Evolutionary conservation across 2,888 invertebrate species (phyloP).

Genomic region (Harmothoe impar): DNA sequence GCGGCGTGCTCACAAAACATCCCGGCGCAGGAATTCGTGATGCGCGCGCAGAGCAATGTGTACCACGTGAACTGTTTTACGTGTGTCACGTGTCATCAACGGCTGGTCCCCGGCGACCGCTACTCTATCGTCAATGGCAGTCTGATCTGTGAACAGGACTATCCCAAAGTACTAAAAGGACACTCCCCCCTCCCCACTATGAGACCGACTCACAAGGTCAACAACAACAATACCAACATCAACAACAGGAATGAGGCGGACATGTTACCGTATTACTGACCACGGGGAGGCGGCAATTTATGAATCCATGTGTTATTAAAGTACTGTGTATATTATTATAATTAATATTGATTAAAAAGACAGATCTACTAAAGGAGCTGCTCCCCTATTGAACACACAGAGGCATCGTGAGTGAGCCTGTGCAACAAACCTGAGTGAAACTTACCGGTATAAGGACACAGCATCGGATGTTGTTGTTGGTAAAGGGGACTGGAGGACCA

Average conservation of each 20-base stretch:
- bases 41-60: conserved; percentile 89
- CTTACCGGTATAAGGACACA: too few species aligned
- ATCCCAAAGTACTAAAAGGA: conserved; percentile 91
- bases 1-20: conserved; percentile 95
- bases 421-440: too few species aligned
- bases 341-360: background rate
- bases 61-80: conserved; percentile 98
- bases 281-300: background rate
- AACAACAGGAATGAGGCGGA: conserved; percentile 52
- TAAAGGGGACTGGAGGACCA: background rate
- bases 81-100: conserved; percentile 95
- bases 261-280: conserved; percentile 42
- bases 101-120: conserved; percentile 95
- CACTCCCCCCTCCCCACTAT: conserved; percentile 73
- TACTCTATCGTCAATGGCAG: conserved; percentile 95
- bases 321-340: background rate
- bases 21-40: conserved; percentile 96
- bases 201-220: conserved; percentile 77
- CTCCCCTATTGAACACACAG: too few species aligned
- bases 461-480: too few species aligned
- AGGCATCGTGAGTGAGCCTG: too few species aligned
- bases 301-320: background rate
- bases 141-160: conserved; percentile 97
- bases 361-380: too few species aligned
- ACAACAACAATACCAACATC: conserved; percentile 56